Evolutionary conservation across 2,888 invertebrate species (phyloP).

Genomic region (Aphrophora alni): DNA sequence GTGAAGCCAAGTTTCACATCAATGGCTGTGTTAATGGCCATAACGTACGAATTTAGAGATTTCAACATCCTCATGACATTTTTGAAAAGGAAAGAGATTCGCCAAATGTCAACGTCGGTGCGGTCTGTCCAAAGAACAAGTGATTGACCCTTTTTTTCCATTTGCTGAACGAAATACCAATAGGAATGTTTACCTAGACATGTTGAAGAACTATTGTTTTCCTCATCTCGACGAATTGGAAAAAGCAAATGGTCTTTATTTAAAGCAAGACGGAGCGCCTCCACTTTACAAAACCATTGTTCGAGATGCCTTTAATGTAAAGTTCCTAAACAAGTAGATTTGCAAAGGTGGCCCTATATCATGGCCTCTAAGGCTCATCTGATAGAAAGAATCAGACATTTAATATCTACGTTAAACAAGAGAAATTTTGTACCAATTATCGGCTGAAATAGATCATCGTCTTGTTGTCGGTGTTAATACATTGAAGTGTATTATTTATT

Average conservation of each 20-base stretch:
- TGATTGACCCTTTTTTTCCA: slow-evolving; percentile 26
- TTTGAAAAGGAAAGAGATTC: slow-evolving; percentile 32
- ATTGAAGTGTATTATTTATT: slow-evolving; percentile 4
- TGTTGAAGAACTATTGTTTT: slow-evolving; percentile 26
- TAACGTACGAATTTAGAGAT: too few species aligned
- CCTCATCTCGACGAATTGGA: slow-evolving; percentile 27
- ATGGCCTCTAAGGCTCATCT: slow-evolving; percentile 19
- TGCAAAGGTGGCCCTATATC: slow-evolving; percentile 26
- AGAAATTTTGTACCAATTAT: slow-evolving; percentile 26
- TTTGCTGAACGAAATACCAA: slow-evolving; percentile 25
- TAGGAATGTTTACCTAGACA: slow-evolving; percentile 33
- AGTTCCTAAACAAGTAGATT: slow-evolving; percentile 29
- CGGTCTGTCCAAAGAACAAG: slow-evolving; percentile 25
- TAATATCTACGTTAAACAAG: slow-evolving; percentile 23
- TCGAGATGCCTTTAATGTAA: slow-evolving; percentile 14
- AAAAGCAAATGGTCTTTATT: slow-evolving; percentile 22
- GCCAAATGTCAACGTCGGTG: slow-evolving; percentile 33
- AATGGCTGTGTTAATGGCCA: too few species aligned
- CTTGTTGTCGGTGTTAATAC: slow-evolving; percentile 15
- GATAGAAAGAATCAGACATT: slow-evolving; percentile 22
- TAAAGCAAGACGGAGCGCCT: slow-evolving; percentile 29
- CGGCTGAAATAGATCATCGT: slow-evolving; percentile 22
- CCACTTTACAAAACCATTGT: slow-evolving; percentile 26
- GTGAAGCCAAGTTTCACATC: background rate
- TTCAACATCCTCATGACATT: slow-evolving; percentile 18